Percentiles rank a stretch among this genome's conserved stretches.
These are phyloP conservation scores for Clupea harengus DNA, from an alignment of 2,113 vertebrate species.

Conservation along the genomic window DNA sequence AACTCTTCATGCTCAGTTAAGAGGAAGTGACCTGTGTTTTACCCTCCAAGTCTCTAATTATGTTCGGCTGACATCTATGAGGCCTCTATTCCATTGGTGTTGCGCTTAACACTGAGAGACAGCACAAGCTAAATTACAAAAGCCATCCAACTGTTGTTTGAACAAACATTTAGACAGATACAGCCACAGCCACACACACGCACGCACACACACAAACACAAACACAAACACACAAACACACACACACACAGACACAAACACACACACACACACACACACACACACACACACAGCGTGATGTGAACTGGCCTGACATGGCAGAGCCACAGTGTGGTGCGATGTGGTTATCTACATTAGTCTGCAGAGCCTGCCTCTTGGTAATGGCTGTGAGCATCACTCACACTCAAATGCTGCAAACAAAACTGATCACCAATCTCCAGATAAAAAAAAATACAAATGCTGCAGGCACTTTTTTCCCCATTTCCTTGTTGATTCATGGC, in stretches of 20 bases:
- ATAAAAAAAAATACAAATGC: slow-evolving; percentile 57
- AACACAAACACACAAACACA: slow-evolving; percentile 6
- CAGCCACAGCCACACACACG: background rate
- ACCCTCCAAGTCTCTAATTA: background rate
- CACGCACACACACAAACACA: background rate
- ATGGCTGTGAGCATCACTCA: slow-evolving; percentile 26
- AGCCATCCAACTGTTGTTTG: background rate
- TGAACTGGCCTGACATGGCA: slow-evolving; percentile 47
- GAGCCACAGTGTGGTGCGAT: slow-evolving; percentile 36
- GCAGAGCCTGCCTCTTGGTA: background rate
- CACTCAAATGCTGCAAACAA: background rate
- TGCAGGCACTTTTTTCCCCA: slow-evolving; percentile 41
- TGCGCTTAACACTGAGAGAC: background rate
- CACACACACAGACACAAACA: too few relatives aligned
- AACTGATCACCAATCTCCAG: slow-evolving; percentile 25
- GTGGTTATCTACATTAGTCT: background rate
- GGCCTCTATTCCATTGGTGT: background rate
- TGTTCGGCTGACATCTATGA: background rate
- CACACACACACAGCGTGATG: slow-evolving; percentile 11
- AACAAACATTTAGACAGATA: background rate
- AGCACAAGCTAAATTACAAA: slow-evolving; percentile 1
- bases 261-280: background rate
- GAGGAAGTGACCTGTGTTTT: background rate
- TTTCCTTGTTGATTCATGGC: slow-evolving; percentile 33
- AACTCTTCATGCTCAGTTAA: background rate